A percentile compares a stretch with the other conserved stretches of the same genome.
phyloP scores from a whole-genome alignment of 2,797 vertebrate genomes.

The Tolypeutes matacus region DNA sequence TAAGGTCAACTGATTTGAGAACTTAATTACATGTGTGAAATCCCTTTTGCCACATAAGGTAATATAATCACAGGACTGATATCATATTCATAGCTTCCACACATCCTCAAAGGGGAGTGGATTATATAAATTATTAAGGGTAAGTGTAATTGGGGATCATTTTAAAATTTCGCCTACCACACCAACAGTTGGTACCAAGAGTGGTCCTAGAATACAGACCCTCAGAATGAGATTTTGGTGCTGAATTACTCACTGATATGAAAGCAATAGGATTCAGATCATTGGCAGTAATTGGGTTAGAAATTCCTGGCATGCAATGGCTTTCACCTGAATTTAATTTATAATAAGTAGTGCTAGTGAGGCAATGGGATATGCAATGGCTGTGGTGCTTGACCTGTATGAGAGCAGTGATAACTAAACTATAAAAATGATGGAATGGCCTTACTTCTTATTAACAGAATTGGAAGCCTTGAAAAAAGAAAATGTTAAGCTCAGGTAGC shows the following conservation, averaged over 20 bases:
- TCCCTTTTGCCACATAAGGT: neutral
- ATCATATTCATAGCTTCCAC: neutral
- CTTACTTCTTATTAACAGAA: constrained; percentile 10
- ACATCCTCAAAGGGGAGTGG: neutral
- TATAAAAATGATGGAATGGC: neutral
- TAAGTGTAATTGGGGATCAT: neutral
- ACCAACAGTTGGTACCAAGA: neutral
- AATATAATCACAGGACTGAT: neutral
- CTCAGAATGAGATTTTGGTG: neutral
- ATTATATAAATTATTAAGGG: constrained; percentile 18
- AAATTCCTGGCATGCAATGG: neutral
- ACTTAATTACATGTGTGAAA: constrained; percentile 37
- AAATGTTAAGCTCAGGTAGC: neutral
- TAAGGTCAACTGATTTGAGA: constrained; percentile 19
- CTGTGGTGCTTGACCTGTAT: neutral
- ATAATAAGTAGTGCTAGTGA: neutral
- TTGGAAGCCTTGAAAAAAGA: constrained; percentile 25
- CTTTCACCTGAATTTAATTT: constrained; percentile 11
- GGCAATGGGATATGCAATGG: neutral
- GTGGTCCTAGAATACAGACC: neutral
- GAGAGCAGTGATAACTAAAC: neutral
- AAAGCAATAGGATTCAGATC: constrained; percentile 5
- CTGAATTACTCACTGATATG: neutral
- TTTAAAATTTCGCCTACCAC: neutral
- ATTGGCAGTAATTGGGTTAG: neutral